These are phyloP conservation scores for Myrmophylax atrothorax DNA, from an alignment of 2,113 vertebrate species.

Conservation along the genomic window DNA sequence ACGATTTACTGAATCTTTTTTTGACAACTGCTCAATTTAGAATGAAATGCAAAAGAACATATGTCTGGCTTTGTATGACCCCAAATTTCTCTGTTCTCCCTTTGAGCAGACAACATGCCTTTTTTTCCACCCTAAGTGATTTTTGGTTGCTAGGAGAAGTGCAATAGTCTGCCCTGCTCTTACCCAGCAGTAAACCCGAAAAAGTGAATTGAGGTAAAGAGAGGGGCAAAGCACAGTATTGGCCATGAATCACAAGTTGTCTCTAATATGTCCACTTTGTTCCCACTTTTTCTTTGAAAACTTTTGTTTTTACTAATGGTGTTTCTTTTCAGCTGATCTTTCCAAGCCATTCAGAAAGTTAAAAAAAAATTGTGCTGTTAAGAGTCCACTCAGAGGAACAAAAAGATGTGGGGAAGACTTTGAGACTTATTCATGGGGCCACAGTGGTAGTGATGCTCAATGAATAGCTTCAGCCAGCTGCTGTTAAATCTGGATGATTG, in stretches of 20 bases:
- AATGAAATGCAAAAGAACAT: constrained; percentile 74
- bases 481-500: constrained; percentile 87
- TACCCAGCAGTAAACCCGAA: constrained; percentile 81
- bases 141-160: constrained; percentile 81
- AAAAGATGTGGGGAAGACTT: constrained; percentile 68
- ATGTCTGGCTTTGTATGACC: constrained; percentile 75
- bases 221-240: constrained; percentile 69
- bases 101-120: constrained; percentile 70
- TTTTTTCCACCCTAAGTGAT: constrained; percentile 51
- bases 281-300: constrained; percentile 68
- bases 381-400: constrained; percentile 87
- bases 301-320: constrained; percentile 78
- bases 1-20: constrained; percentile 63
- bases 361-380: constrained; percentile 65
- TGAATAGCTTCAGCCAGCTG: constrained; percentile 87
- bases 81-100: constrained; percentile 65
- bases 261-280: constrained; percentile 74
- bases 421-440: constrained; percentile 84
- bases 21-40: constrained; percentile 66
- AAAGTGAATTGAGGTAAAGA: constrained; percentile 76
- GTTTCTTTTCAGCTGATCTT: constrained; percentile 80
- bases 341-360: constrained; percentile 74
- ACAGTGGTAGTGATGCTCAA: constrained; percentile 78
- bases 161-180: constrained; percentile 61
- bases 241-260: constrained; percentile 85